Percentiles rank a stretch among this genome's conserved stretches.
Evolutionary conservation across 2,888 invertebrate genomes (phyloP).

Genomic region (Herminia tarsipennalis): DNA sequence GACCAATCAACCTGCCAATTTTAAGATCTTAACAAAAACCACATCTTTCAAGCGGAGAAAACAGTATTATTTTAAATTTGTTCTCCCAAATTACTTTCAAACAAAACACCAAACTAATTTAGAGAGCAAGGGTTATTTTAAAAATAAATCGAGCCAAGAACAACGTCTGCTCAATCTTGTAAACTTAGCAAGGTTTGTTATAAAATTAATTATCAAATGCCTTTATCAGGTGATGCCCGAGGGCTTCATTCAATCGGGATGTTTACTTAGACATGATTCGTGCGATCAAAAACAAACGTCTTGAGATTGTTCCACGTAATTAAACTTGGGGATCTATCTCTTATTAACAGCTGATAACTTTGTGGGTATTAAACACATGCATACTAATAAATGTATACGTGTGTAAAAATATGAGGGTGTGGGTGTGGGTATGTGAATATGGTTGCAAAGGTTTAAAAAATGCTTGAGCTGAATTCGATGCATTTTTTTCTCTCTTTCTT

Average conservation of each 20-base stretch:
- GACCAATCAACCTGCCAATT: too few relatives aligned
- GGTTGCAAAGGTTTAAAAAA: too few relatives aligned
- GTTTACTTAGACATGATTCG: constrained; percentile 56
- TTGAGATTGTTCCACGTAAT: constrained; percentile 34
- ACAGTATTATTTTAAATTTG: neutral
- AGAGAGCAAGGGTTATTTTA: constrained; percentile 18
- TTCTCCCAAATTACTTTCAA: neutral
- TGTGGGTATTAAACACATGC: too few relatives aligned
- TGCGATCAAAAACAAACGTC: constrained; percentile 51
- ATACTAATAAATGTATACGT: too few relatives aligned
- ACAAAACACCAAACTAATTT: constrained; percentile 6
- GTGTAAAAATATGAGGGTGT: too few relatives aligned
- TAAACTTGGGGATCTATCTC: constrained; percentile 27
- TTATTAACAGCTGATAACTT: constrained; percentile 16
- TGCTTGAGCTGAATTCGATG: too few relatives aligned
- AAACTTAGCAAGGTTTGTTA: constrained; percentile 58
- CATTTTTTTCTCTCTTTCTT: too few relatives aligned
- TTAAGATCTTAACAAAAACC: too few relatives aligned
- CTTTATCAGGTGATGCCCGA: constrained; percentile 67
- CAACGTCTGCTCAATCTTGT: constrained; percentile 40
- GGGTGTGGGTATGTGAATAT: too few relatives aligned
- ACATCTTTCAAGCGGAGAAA: too few relatives aligned
- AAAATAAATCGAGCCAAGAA: constrained; percentile 26
- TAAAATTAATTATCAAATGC: constrained; percentile 76
- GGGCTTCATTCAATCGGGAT: constrained; percentile 53